Evolutionary conservation across 2,797 vertebrate genomes (phyloP), one percentile per base, ranked within the genome.

Genomic region (Euphonia xanthogaster): DNA sequence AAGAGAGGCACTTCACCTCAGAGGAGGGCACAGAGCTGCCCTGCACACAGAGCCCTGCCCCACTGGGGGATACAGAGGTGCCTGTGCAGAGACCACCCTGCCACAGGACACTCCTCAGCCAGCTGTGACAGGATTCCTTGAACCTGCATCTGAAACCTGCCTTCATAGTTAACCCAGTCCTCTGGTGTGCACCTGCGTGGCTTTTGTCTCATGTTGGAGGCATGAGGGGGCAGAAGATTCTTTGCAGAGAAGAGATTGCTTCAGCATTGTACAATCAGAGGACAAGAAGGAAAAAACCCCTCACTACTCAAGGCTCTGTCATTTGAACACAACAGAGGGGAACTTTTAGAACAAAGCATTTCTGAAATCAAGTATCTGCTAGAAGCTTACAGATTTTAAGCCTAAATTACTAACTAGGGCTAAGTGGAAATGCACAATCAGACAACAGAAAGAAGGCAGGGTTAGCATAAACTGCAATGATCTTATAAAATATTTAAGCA

Each of bases 401-500:
- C 51, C 83, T 47, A 33, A 42, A 63, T 90, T 85, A 45, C 58
- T 48, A 75, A 77, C 13, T 6, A 65, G 30, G 71, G 40, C 1
- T 27, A 51, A 82, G 24, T 42, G 78, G 75, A 87, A 88, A 75
- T 9, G 15, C 48, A 86, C 58, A 45, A 63, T 30, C 68, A 79
- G 60, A 73, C 70, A 92, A 63, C 9, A 84, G 66, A 70, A 76
- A 31, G 40, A 25, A 73, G 44, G 67, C 55, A 82, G 55, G 21
- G 53, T 25, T 71, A 65, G 48, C 9, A 14, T 7, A 6, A 4
- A 50, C 33, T 17, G 40, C 30, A 50, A 51, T 7, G 27, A 80
- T 37, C 58, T 92, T 51, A 90, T 86, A 45, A 95, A 90, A 92
- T 81, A 95, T 90, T 93, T 60, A 92, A 62, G 40, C 30, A 72